phyloP scores from a whole-genome alignment of 2,888 invertebrate species.

The Drosophila histrio region DNA sequence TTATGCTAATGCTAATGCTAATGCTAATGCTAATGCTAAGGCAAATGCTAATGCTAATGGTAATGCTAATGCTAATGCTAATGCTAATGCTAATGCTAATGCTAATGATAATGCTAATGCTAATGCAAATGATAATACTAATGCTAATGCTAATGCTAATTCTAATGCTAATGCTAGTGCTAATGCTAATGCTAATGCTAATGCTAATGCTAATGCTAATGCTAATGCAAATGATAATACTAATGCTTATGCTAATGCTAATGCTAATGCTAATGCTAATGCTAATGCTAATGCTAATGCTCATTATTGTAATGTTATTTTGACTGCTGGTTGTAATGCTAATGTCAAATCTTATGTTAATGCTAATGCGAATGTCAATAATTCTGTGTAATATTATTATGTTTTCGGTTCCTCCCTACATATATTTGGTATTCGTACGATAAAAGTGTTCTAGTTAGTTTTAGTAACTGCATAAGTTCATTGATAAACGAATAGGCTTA shows the following conservation, averaged over 20 bases:
- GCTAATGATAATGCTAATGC: not conserved
- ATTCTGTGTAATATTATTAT: no score
- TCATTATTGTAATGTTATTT: not conserved
- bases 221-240: not conserved
- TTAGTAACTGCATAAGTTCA: not conserved
- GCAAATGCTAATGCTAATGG: no score
- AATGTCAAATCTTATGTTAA: not conserved
- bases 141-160: not conserved
- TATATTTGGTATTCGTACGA: not conserved
- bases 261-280: not conserved
- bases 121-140: not conserved
- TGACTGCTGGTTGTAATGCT: not conserved
- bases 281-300: not conserved
- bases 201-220: not conserved
- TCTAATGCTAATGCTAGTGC: not conserved
- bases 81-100: not conserved
- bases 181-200: not conserved
- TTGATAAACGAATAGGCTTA: not conserved
- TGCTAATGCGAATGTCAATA: not conserved
- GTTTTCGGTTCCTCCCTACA: not conserved
- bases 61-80: no score
- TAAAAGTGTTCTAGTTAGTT: not conserved
- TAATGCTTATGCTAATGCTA: not conserved
- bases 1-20: no score
- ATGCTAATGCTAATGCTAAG: not conserved